Percentiles rank a stretch among this genome's conserved stretches.
phyloP scores from a whole-genome alignment of 1,140 invertebrate species.

The Trachymyrmex septentrionalis region DNA sequence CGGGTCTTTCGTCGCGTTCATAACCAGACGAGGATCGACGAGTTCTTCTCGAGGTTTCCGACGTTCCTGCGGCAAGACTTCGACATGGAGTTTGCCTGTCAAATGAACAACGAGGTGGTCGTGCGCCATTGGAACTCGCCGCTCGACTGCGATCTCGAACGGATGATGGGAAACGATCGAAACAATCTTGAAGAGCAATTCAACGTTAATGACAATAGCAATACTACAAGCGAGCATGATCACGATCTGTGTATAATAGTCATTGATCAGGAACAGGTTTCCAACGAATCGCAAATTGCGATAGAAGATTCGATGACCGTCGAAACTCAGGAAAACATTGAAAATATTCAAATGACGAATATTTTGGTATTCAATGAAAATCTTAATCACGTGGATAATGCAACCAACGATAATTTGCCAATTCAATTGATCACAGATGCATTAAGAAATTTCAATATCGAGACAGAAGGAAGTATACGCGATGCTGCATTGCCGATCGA shows the following conservation, averaged over 20 bases:
- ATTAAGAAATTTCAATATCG: not conserved
- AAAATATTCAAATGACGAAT: not conserved
- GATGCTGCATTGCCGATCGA: not conserved
- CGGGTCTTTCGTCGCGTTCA: conserved; percentile 5
- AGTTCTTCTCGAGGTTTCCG: not conserved
- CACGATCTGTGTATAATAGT: conserved; percentile 32
- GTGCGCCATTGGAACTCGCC: not conserved
- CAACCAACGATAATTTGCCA: not conserved
- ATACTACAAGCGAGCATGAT: not conserved
- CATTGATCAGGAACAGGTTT: not conserved
- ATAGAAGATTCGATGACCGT: not conserved
- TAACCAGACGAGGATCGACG: not conserved
- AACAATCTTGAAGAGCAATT: not conserved
- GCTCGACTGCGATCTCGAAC: not conserved
- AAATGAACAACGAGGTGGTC: not conserved
- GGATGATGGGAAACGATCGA: not conserved
- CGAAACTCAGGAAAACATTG: not conserved
- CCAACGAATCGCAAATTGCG: not conserved
- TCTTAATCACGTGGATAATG: not conserved
- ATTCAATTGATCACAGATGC: not conserved
- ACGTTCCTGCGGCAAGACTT: not conserved
- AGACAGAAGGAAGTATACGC: not conserved
- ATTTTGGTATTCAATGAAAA: not conserved
- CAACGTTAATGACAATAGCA: not conserved
- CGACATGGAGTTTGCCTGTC: conserved; percentile 8